These are phyloP conservation scores for Pseudomugil gertrudae DNA, from an alignment of 2,797 vertebrate genomes.

Conservation along the genomic window DNA sequence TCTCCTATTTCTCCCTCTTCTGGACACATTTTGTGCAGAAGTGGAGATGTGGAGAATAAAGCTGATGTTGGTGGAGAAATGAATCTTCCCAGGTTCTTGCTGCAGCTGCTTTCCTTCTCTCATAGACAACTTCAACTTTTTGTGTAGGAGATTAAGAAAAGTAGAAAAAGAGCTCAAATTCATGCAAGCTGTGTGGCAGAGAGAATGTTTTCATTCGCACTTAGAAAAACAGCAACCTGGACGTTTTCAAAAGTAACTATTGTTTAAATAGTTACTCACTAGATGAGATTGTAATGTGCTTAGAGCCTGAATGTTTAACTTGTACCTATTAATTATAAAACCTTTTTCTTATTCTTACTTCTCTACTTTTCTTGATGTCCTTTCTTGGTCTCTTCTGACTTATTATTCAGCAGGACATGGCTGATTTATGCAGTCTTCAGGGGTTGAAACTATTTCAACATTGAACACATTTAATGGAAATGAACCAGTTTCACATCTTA, in stretches of 20 bases:
- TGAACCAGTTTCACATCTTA: background rate
- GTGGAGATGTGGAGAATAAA: conserved; percentile 3
- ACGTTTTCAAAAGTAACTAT: background rate
- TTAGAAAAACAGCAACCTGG: background rate
- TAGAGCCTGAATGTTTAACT: background rate
- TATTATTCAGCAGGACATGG: background rate
- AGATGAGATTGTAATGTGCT: no score
- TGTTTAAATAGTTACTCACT: no score
- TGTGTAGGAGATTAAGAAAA: conserved; percentile 3
- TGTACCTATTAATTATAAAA: no score
- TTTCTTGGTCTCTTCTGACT: background rate
- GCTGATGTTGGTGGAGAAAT: conserved; percentile 14
- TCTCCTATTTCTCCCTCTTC: conserved; percentile 16
- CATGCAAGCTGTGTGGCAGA: background rate
- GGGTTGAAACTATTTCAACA: conserved; percentile 1
- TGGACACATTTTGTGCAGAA: no score
- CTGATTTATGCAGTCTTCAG: background rate
- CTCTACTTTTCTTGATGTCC: background rate
- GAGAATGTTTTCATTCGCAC: no score
- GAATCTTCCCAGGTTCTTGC: background rate
- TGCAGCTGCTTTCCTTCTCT: conserved; percentile 23
- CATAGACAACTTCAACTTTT: conserved; percentile 14
- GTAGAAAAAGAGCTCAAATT: conserved; percentile 5
- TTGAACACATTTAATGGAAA: background rate
- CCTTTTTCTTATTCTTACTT: background rate